Evolutionary conservation across 2,113 vertebrate species (phyloP).

Genomic region (Podocnemis expansa): DNA sequence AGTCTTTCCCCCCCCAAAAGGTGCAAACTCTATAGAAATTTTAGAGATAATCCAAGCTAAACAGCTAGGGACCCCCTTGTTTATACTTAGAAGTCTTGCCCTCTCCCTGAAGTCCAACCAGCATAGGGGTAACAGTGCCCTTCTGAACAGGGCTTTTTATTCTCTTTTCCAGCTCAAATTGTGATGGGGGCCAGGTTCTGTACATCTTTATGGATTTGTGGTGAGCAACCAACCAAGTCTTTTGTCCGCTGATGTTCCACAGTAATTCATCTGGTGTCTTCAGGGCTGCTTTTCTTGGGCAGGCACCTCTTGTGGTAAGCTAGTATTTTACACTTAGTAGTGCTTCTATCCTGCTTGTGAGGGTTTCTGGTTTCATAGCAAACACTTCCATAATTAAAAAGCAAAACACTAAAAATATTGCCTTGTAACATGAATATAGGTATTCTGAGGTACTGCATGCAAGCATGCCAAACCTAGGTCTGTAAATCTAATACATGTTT

Average conservation of each 20-base stretch:
- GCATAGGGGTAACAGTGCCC: neutral
- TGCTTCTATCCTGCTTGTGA: neutral
- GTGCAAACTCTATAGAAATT: too few species aligned
- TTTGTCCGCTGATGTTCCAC: too few species aligned
- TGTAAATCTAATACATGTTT: neutral
- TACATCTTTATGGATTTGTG: neutral
- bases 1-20: too few species aligned
- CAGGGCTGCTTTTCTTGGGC: neutral
- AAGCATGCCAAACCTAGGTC: neutral
- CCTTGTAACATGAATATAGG: neutral
- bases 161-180: neutral
- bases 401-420: neutral
- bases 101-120: neutral
- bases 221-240: neutral
- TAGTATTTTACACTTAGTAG: neutral
- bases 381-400: neutral
- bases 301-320: neutral
- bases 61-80: too few species aligned
- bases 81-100: neutral
- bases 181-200: neutral
- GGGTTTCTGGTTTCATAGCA: neutral
- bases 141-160: neutral
- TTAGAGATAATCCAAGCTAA: too few species aligned
- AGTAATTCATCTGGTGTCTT: neutral
- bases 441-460: neutral